Conservation (phyloP, 1,140 invertebrate genomes). For the Trichonephila clavipes region DNA sequence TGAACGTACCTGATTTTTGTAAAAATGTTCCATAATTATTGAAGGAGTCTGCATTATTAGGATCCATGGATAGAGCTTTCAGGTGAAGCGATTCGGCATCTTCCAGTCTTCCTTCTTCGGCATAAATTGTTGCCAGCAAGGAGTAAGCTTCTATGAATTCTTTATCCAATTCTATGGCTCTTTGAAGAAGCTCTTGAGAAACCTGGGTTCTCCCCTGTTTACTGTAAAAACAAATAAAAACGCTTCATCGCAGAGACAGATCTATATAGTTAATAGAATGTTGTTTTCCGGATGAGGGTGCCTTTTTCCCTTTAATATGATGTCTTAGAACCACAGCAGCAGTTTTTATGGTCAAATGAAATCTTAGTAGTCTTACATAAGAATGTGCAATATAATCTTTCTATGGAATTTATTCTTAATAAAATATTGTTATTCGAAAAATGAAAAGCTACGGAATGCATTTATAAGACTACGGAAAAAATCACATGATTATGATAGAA, state of each 20-base stretch:
- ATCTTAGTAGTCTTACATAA: too few species aligned
- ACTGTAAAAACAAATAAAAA: constrained; percentile 77
- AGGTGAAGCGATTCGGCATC: constrained; percentile 79
- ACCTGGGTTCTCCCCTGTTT: constrained; percentile 79
- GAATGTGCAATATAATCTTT: too few species aligned
- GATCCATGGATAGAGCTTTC: constrained; percentile 78
- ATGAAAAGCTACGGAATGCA: too few species aligned
- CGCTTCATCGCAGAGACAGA: neutral
- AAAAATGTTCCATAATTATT: constrained; percentile 81
- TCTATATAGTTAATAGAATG: neutral
- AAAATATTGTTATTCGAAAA: too few species aligned
- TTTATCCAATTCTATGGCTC: constrained; percentile 79
- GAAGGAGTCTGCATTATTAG: constrained; percentile 80
- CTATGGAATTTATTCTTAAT: too few species aligned
- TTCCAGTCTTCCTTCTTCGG: constrained; percentile 77
- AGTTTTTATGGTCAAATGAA: too few species aligned
- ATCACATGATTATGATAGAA: too few species aligned
- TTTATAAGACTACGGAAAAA: too few species aligned
- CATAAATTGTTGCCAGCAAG: constrained; percentile 79
- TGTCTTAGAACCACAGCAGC: neutral
- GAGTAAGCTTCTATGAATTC: constrained; percentile 80
- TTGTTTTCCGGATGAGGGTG: neutral
- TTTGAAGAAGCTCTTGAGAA: constrained; percentile 79
- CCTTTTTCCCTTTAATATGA: neutral
- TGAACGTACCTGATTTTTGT: constrained; percentile 80